Base-by-base conservation (phyloP, 1,140 invertebrate genomes). In the Eubasilissa regina region DNA sequence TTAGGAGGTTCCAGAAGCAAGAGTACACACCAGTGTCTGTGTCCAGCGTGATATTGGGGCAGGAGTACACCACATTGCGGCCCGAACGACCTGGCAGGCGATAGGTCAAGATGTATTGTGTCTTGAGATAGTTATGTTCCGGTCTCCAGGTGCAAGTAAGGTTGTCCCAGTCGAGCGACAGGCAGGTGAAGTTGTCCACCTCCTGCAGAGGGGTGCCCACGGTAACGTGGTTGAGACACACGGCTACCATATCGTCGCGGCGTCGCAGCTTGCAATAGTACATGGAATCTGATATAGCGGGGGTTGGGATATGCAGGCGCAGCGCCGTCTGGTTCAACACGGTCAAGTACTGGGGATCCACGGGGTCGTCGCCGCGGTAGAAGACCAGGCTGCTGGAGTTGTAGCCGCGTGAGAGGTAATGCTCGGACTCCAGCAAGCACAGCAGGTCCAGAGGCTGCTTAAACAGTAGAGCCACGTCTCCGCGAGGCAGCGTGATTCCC, bases 121-220 rank as follows among this genome's bases (percentile, higher is more conserved):
- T 92, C 68, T 84, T 83, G 4, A 93, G 87, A 78, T 85, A 88
- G 83, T 91, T 91, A 0, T 87, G 81, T 1, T 88, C 87, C 44
- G 88, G 87, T 1, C 86, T 89, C 93, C 93, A 95, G 9, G 89
- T 88, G 83, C 94, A 95, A 3, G 87, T 92, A 43, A 94, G 84
- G 78, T 89, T 91, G 70, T 93, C 89, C 89, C 92, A 92, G 85
- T 94, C 94, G 47, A 89, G 84, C n/a, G 92, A 93, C 15, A 92
- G 84, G 81, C 94, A 95, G 8, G 84, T 86, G 79, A 94, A 94
- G 83, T 93, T 90, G 10, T 85, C 85, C 1, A 93, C 91, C 76
- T 89, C 84, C 70, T 88, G 79, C 13, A 93, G 92, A 58, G 82
- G 75, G 11, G 84, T 84, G 17, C 87, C 88, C 11, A 89, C 85